Conservation (phyloP, 2,113 vertebrate genomes). For the Pelobates fuscus region DNA sequence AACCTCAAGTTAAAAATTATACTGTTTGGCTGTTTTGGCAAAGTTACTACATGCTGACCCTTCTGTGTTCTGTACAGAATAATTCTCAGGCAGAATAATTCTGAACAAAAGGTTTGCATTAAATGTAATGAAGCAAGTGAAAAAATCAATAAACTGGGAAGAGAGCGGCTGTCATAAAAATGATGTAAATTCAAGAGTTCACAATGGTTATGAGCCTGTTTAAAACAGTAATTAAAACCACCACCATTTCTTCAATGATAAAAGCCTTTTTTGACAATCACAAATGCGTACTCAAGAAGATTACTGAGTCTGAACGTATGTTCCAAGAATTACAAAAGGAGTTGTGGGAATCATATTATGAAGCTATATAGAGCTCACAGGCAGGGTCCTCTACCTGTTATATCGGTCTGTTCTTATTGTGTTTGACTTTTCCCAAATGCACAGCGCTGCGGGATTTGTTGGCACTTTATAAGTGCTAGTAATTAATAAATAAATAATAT, state of each 20-base stretch:
- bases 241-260: constrained; percentile 68
- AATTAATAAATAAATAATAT: too few relatives aligned
- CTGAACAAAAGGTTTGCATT: constrained; percentile 67
- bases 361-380: neutral
- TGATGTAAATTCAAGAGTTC: constrained; percentile 77
- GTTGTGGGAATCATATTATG: constrained; percentile 56
- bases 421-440: neutral
- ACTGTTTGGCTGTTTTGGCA: constrained; percentile 56
- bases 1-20: constrained; percentile 53
- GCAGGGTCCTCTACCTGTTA: neutral
- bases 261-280: constrained; percentile 73
- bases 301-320: constrained; percentile 69
- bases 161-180: constrained; percentile 72
- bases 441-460: too few relatives aligned
- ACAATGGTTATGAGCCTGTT: constrained; percentile 75
- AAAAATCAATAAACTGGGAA: constrained; percentile 79
- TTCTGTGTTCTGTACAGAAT: constrained; percentile 52
- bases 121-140: constrained; percentile 75
- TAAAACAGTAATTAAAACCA: constrained; percentile 79
- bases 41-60: constrained; percentile 49
- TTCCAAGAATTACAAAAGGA: constrained; percentile 69
- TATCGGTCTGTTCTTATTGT: too few relatives aligned
- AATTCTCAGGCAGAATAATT: constrained; percentile 55
- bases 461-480: too few relatives aligned
- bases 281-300: constrained; percentile 72